Percentiles rank a stretch among this genome's conserved stretches.
Conservation (phyloP, 2,113 vertebrate species). For the Thunnus maccoyii region DNA sequence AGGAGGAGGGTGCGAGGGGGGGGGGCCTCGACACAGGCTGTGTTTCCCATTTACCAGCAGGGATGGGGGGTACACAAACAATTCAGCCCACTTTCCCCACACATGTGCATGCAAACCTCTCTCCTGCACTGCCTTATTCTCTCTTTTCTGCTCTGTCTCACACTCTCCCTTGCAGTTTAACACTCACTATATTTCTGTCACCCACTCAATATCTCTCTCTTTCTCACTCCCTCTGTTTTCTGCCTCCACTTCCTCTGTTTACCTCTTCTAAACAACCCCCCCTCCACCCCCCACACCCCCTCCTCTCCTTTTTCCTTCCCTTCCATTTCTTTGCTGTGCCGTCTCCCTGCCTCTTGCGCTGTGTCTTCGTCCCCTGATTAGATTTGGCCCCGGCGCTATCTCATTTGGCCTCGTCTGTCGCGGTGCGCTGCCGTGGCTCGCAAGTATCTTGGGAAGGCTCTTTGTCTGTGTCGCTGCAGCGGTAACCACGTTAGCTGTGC, state of each 20-base stretch:
- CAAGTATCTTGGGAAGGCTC: constrained; percentile 69
- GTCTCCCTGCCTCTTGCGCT: constrained; percentile 54
- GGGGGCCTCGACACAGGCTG: constrained; percentile 19
- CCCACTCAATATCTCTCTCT: constrained; percentile 56
- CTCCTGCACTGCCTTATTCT: constrained; percentile 44
- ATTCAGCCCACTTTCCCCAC: constrained; percentile 53
- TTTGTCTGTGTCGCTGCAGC: constrained; percentile 51
- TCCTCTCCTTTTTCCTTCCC: not conserved
- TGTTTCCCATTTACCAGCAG: constrained; percentile 67
- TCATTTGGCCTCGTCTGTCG: constrained; percentile 71
- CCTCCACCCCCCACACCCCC: not conserved
- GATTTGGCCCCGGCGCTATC: constrained; percentile 76
- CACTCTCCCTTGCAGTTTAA: constrained; percentile 64
- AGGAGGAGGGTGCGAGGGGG: constrained; percentile 10
- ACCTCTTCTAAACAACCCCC: constrained; percentile 35
- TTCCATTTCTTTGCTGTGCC: constrained; percentile 36
- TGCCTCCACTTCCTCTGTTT: constrained; percentile 45
- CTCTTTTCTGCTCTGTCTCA: constrained; percentile 52
- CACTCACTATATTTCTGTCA: constrained; percentile 61
- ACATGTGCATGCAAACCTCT: constrained; percentile 34
- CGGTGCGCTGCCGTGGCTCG: constrained; percentile 24
- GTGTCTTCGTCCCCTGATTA: constrained; percentile 73
- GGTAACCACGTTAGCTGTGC: constrained; percentile 78
- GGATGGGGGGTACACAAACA: constrained; percentile 69
- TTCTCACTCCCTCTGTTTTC: constrained; percentile 33